These are phyloP conservation scores for Solenopsis invicta DNA, from an alignment of 1,140 invertebrate genomes.

Conservation along the genomic window DNA sequence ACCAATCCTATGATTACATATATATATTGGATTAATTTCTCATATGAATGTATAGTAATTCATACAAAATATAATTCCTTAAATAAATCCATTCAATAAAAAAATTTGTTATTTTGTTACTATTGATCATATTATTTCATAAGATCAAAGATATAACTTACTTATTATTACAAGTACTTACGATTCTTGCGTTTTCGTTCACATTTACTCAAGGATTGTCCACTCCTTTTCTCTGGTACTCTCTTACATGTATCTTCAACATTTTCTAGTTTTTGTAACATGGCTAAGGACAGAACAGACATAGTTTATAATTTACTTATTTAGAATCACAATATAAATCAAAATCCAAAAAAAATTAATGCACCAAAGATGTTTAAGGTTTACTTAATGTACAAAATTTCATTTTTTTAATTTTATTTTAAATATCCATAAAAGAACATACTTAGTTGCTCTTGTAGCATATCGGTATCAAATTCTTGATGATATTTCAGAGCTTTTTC, in stretches of 20 bases:
- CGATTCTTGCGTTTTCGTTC: constrained; percentile 31
- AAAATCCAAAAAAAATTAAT: not conserved
- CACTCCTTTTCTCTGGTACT: constrained; percentile 5
- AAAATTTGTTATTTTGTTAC: not conserved
- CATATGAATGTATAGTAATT: not conserved
- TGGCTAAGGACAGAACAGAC: constrained; percentile 3
- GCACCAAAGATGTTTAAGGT: not conserved
- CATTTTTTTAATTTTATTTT: not conserved
- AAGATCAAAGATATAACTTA: constrained; percentile 19
- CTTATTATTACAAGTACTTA: constrained; percentile 3
- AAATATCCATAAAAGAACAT: constrained; percentile 69
- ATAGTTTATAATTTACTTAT: constrained; percentile 13
- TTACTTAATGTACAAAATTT: not conserved
- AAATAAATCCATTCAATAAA: constrained; percentile 15
- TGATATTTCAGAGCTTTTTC: constrained; percentile 88
- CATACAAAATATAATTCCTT: constrained; percentile 7
- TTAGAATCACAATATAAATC: not conserved
- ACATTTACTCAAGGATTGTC: not conserved
- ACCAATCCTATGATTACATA: constrained; percentile 61
- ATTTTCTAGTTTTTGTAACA: constrained; percentile 49
- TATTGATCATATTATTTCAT: constrained; percentile 31
- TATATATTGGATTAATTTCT: constrained; percentile 10
- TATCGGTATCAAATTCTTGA: constrained; percentile 87
- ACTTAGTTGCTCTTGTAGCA: constrained; percentile 86
- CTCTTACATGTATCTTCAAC: not conserved